Evolutionary conservation across 2,113 vertebrate species (phyloP), one percentile per base, ranked within the genome.

Genomic region (Halichoerus grypus): DNA sequence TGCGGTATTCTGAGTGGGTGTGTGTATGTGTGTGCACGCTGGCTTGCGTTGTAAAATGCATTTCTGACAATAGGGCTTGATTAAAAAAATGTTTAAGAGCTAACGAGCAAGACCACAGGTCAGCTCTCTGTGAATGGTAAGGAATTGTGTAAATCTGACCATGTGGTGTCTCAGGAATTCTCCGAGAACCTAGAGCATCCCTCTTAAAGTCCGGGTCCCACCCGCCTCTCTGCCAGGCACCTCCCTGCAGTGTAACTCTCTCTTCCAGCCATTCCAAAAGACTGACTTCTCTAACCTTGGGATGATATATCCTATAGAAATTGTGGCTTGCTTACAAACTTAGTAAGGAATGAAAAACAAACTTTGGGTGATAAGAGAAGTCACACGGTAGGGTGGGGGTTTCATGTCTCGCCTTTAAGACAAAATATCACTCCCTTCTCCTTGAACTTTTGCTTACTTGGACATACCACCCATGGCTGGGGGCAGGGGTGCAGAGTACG

Each of bases 151-250:
- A 3, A 42, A 31, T 87, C 51, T 59, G 21, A 36, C 4, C 15
- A 4, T 0, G 1, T 4, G 5, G 33, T 7, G 1, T 63, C 16
- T n/a, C 26, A 31, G 4, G n/a, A 53, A 11, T 6, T 51, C 12
- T 9, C 31, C 0, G 11, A 2, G 53, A 72, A 53, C 15, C 11
- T 7, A 39, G 36, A 16, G 1, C 15, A 0, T 13, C 12, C 21
- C 31, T 2, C 80, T 21, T 59, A 16, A 13, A 53, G 1, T 15
- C 8, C 0, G 0, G 49, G 28, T 15, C 18, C 28, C 39, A 0
- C 2, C 4, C 7, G 4, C 39, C 80, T 9, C 4, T 57, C 42
- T 46, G 51, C 28, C 36, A 1, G 15, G 16, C 13, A 11, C 26
- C 7, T 22, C 39, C 42, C 4, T 61, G 51, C 12, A 0, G 14